Evolutionary conservation across 1,140 invertebrate genomes (phyloP), one percentile per base, ranked within the genome.

Genomic region (Trichonephila inaurata): DNA sequence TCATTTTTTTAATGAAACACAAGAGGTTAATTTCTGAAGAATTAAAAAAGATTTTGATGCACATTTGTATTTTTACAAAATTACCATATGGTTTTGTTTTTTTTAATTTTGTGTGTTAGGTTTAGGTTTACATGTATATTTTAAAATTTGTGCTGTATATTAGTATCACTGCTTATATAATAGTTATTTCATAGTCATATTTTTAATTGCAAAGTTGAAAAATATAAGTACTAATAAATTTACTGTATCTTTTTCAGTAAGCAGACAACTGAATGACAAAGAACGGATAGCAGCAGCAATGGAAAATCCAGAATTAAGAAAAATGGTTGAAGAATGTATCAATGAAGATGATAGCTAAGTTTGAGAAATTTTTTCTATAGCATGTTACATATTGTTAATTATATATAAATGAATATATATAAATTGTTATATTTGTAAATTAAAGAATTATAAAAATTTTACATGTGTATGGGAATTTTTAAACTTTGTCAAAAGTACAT

Each of bases 241-340:
- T 82, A 40, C 28, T 82, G 6, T 40, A 21, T 51, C 33, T 61
- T 66, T 94, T 91, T 28, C 98, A 58, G 98, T 99, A 0, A 99
- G 99, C 95, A 99, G 99, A 95, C 99, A 99, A 95, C 96, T 99
- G 28, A 98, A 98, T 1, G 99, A 99, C 95, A 99, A 99, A 95
- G 99, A 99, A 96, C 96, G 99, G 95, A 98, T 99, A 12, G 98
- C 99, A 0, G 99, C 99, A 7, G 99, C 99, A 0, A 96, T 99
- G 94, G 99, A 99, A 96, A 99, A 99, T 96, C 97, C 97, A 94
- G 97, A 99, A 96, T 96, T 99, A 5, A 97, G 99, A 64, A 97
- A 98, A 96, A 98, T 99, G 61, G 98, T 99, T 16, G 99, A 99
- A 96, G 98, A 99, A 95, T 99, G 99, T 96, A 95, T 97, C n/a